Evolutionary conservation across 2,888 invertebrate species (phyloP).

Genomic region (Rosalia funebris): DNA sequence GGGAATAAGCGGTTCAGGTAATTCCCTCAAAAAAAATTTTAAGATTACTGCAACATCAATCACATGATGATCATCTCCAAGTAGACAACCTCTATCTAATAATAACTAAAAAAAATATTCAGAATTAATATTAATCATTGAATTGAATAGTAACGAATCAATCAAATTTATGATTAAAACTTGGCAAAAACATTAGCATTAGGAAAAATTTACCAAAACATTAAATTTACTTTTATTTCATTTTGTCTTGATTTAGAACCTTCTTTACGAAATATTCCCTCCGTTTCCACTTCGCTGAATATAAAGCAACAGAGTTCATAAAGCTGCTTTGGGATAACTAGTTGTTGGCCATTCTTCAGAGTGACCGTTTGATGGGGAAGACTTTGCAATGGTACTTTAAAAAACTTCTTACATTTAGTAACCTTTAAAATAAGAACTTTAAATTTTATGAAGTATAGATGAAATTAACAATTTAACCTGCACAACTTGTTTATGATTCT

Average conservation of each 20-base stretch:
- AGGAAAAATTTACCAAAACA: too few relatives aligned
- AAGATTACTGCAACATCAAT: slow-evolving; percentile 88
- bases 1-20: slow-evolving; percentile 87
- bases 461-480: slow-evolving; percentile 53
- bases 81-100: slow-evolving; percentile 76
- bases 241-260: slow-evolving; percentile 85
- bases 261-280: slow-evolving; percentile 90
- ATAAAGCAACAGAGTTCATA: slow-evolving; percentile 78
- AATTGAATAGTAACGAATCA: too few relatives aligned
- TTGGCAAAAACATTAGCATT: too few relatives aligned
- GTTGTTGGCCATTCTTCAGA: slow-evolving; percentile 74
- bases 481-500: slow-evolving; percentile 71
- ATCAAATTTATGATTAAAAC: too few relatives aligned
- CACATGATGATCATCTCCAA: slow-evolving; percentile 78
- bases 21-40: slow-evolving; percentile 84
- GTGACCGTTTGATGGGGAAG: slow-evolving; percentile 69
- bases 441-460: slow-evolving; percentile 18
- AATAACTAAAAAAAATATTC: slow-evolving; percentile 71
- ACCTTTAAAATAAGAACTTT: slow-evolving; percentile 47
- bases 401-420: slow-evolving; percentile 63
- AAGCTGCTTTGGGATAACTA: slow-evolving; percentile 78
- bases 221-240: slow-evolving; percentile 75
- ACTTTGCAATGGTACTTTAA: slow-evolving; percentile 67
- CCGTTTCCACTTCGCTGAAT: slow-evolving; percentile 75
- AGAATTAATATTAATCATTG: too few relatives aligned